Evolutionary conservation across 1,140 invertebrate species (phyloP).

Genomic region (Zophobas morio): DNA sequence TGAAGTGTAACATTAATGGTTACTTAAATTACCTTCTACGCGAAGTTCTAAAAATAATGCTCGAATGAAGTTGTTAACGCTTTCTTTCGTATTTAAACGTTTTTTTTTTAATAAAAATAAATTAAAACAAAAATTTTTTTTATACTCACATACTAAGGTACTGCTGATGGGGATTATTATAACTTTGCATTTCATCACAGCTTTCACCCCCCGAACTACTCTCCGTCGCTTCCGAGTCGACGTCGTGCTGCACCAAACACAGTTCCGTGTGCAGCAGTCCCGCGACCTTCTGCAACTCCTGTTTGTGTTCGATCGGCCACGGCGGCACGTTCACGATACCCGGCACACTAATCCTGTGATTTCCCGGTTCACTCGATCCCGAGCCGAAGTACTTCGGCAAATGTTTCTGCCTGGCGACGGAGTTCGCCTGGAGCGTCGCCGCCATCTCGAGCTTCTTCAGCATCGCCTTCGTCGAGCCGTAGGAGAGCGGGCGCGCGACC

Average conservation of each 20-base stretch:
- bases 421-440: slow-evolving; percentile 63
- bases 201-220: slow-evolving; percentile 95
- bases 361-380: slow-evolving; percentile 71
- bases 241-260: slow-evolving; percentile 77
- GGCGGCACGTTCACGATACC: slow-evolving; percentile 70
- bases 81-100: too few species aligned
- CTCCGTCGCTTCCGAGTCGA: slow-evolving; percentile 94
- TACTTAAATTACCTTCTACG: too few species aligned
- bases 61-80: background rate
- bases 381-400: slow-evolving; percentile 75
- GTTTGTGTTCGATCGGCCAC: slow-evolving; percentile 68
- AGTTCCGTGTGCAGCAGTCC: slow-evolving; percentile 81
- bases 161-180: slow-evolving; percentile 83
- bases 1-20: too few species aligned
- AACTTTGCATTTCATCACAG: slow-evolving; percentile 89
- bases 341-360: slow-evolving; percentile 66
- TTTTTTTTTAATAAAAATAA: too few species aligned
- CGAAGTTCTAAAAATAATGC: too few species aligned
- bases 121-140: background rate
- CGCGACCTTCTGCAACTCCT: slow-evolving; percentile 76
- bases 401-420: slow-evolving; percentile 61
- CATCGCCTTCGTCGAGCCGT: slow-evolving; percentile 71
- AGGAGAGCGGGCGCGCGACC: slow-evolving; percentile 66
- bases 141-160: slow-evolving; percentile 83
- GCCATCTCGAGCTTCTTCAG: slow-evolving; percentile 71